Evolutionary conservation across 1,140 invertebrate species (phyloP), one percentile per base, ranked within the genome.

Genomic region (Drosophila sturtevanti): DNA sequence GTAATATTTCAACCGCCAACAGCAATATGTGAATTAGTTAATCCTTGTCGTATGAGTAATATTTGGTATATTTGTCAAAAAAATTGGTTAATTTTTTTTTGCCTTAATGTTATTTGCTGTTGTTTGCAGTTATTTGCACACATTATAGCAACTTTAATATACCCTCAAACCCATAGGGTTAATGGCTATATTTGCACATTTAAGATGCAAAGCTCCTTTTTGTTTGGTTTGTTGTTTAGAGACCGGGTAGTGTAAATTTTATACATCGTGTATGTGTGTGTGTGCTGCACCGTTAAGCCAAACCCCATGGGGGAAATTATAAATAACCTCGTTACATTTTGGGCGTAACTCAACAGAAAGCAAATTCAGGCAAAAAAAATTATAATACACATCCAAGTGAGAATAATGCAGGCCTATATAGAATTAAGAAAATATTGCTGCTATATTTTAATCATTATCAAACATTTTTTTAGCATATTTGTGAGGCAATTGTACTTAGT

Each of bases 151-250:
- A 48, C 41, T 48, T 48, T 48, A 21, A 21, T 48, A 21, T 48
- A 9, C 9, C 7, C 18, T 48, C 16, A 48, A 10, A 48, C 18
- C 41, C 41, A 48, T 16, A 21, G 9, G 41, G 41, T 48, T 48
- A 48, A 48, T 48, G 41, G 41, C 16, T 48, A 48, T 48, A 48
- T 48, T 48, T 48, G 41, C 41, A 11, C 41, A 48, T 48, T 48
- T 48, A 48, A 48, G 41, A 48, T 48, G 41, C 41, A 48, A 48
- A 48, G 41, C 41, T 48, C 41, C 41, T 18, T 21, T 14, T 21
- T 48, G 41, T 48, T 48, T 48, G 41, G 41, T 48, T 48, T 48
- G 41, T 48, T 48, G 18, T 16, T 18, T 48, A 48, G 16, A 18
- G 41, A 48, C 9, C 21, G 41, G 16, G 41, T 10, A 48, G 41